Base-by-base conservation (phyloP, 2,888 invertebrate species). In the Pollenia labialis region DNA sequence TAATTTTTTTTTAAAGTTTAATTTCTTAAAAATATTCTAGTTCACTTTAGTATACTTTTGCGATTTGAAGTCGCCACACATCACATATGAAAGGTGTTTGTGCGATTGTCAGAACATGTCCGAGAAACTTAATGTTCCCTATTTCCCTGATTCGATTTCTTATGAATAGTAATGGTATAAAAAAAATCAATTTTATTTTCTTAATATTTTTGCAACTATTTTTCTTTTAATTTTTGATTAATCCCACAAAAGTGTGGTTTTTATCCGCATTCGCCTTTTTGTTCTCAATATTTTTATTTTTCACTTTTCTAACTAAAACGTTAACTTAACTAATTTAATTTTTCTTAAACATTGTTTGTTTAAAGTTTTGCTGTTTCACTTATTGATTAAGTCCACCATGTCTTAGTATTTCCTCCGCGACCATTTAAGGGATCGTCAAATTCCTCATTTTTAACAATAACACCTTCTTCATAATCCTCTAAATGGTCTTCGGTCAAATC, bases 311-410 rank as follows among this genome's bases (percentile, higher is more conserved):
- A 60, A 42, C 42, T 42, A 62, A 76, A 64, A 44, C 44, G 14
- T 54, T 44, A n/a, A 58, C 75, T 64, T 64, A 54, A 64, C 64
- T 76, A 44, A n/a, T 16, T 23, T 50, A 6, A 32, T 56, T 23
- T 10, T 56, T 7, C 56, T 32, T 56, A 46, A 14, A 18, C 2
- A 14, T 23, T 69, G 50, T 40, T 11, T 60, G 14, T 7, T 14
- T 12, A 40, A 42, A 12, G 7, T 81, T 4, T 68, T 11, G 50
- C 9, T 32, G 18, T 14, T 52, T 48, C n/a, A 4, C 8, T 46
- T 7, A n/a, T 23, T 1, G 64, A 44, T 74, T 81, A 84, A 42
- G 84, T 84, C 87, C 87, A 87, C 87, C 87, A 87, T 1, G 68
- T 18, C 74, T 87, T 87, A 1, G 74, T 84, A 40, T 84, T 84